Percentiles rank a stretch among this genome's conserved stretches.
Conservation (phyloP, 2,797 vertebrate species). For the Catamblyrhynchus diadema region DNA sequence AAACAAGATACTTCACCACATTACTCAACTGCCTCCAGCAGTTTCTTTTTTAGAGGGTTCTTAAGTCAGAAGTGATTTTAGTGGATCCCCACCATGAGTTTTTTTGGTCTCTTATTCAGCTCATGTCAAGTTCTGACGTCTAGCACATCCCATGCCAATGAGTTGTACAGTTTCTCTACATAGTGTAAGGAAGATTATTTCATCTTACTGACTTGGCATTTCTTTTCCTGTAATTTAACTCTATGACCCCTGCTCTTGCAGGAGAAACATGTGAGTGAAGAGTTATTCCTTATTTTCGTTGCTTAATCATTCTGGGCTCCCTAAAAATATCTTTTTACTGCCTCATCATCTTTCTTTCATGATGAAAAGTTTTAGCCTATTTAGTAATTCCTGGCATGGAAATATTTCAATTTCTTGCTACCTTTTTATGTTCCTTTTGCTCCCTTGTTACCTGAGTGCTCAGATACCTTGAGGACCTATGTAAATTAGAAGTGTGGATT, state of each 20-base stretch:
- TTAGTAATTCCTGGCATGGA: not conserved
- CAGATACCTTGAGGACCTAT: not conserved
- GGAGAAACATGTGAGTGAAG: not conserved
- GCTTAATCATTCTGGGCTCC: not conserved
- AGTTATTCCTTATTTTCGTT: not conserved
- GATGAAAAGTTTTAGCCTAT: not conserved
- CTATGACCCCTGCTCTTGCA: not conserved
- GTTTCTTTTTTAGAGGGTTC: not conserved
- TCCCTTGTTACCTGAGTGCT: not conserved
- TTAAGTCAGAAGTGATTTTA: not conserved
- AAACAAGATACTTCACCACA: not conserved
- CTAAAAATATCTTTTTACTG: not conserved
- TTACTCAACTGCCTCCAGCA: not conserved
- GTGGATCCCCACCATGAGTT: not conserved
- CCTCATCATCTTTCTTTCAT: accelerated
- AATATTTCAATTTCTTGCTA: not conserved
- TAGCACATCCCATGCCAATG: not conserved
- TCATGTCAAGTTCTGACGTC: not conserved
- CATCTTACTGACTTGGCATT: not conserved
- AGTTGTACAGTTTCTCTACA: not conserved
- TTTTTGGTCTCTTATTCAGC: not conserved
- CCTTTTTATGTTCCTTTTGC: not conserved
- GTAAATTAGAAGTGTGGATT: not conserved
- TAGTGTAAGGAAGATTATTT: not conserved
- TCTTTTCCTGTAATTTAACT: not conserved